These are phyloP conservation scores for Molothrus aeneus DNA, from an alignment of 2,797 vertebrate genomes.

Conservation along the genomic window DNA sequence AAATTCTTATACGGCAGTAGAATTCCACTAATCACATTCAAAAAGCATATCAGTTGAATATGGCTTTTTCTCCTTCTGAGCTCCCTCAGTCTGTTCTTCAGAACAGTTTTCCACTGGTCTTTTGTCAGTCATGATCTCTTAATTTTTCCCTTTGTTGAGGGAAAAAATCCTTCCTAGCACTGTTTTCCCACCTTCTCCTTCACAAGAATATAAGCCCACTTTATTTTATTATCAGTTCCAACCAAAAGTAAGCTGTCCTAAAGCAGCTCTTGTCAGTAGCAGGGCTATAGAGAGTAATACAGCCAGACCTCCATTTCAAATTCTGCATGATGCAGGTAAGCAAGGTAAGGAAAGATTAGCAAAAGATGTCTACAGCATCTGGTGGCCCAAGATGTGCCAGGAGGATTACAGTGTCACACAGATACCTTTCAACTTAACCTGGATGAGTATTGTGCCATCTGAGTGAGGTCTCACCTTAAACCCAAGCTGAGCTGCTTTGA, in stretches of 20 bases:
- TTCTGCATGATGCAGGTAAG: background rate
- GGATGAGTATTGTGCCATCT: background rate
- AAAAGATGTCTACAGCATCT: background rate
- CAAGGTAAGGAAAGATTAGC: background rate
- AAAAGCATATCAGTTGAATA: background rate
- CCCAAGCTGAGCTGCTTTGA: constrained; percentile 97
- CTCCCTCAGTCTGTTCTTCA: background rate
- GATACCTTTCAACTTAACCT: background rate
- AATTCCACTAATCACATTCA: background rate
- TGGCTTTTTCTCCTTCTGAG: background rate
- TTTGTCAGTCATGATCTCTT: background rate
- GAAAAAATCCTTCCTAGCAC: background rate
- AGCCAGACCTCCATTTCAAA: background rate
- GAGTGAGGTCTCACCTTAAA: constrained; percentile 85
- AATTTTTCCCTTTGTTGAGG: background rate
- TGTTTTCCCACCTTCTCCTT: background rate
- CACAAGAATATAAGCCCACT: background rate
- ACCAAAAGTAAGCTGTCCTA: background rate
- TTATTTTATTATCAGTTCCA: background rate
- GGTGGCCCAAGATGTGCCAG: background rate
- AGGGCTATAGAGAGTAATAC: background rate
- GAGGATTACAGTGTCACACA: background rate
- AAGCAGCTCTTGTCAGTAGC: background rate
- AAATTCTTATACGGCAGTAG: background rate
- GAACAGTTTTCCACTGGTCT: background rate